These are phyloP conservation scores for Montipora capitata DNA, from an alignment of 92 coral and sea anemone genomes.

Conservation along the genomic window DNA sequence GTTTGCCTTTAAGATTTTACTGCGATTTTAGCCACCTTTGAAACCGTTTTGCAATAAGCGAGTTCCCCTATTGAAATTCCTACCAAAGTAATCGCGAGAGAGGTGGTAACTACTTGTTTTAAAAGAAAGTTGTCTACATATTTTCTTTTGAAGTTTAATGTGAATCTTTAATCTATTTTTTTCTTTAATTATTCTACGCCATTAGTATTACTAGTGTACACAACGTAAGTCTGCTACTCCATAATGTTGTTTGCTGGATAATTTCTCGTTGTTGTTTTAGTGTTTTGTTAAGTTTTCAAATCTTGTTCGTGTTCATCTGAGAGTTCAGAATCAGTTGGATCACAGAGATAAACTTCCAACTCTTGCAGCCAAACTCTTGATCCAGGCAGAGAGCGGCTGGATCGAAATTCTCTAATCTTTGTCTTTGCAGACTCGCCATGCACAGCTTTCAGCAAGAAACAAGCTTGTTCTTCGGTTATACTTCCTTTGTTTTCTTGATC, in stretches of 20 bases:
- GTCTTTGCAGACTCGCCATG: slow-evolving; percentile 57
- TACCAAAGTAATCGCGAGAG: too few species aligned
- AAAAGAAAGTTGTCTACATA: too few species aligned
- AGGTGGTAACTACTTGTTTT: too few species aligned
- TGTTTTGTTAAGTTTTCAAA: background rate
- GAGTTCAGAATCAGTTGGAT: slow-evolving; percentile 21
- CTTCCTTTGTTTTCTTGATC: slow-evolving; percentile 67
- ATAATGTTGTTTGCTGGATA: background rate
- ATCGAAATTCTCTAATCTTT: slow-evolving; percentile 56
- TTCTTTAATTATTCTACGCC: too few species aligned
- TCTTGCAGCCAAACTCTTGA: slow-evolving; percentile 63
- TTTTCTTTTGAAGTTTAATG: too few species aligned
- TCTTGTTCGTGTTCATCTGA: slow-evolving; percentile 39
- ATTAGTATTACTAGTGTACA: too few species aligned
- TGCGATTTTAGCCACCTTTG: too few species aligned
- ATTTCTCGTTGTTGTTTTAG: background rate
- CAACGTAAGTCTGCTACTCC: background rate
- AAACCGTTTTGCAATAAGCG: too few species aligned
- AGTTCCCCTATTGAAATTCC: too few species aligned
- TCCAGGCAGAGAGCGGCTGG: slow-evolving; percentile 59
- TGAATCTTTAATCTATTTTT: too few species aligned
- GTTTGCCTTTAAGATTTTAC: too few species aligned
- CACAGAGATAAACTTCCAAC: slow-evolving; percentile 66
- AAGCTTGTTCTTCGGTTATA: slow-evolving; percentile 69
- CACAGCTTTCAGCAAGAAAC: slow-evolving; percentile 60